These are phyloP conservation scores for Centrocercus urophasianus DNA, from an alignment of 2,113 vertebrate genomes.

Conservation along the genomic window DNA sequence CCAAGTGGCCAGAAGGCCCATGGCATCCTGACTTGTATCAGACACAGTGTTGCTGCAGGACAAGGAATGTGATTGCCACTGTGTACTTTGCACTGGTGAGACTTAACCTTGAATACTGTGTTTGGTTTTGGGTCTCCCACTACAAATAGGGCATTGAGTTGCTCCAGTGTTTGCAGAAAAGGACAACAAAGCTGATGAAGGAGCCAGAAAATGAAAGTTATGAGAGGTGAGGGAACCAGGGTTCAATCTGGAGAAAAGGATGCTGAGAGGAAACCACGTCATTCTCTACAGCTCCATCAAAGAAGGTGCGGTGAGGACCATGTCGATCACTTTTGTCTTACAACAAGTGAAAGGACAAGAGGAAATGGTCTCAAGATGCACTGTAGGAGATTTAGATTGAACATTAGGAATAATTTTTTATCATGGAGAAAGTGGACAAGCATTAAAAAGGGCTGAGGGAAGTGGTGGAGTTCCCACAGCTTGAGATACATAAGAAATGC, in stretches of 20 bases:
- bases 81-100: not conserved
- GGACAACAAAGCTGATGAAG: not conserved
- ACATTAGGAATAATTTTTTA: not conserved
- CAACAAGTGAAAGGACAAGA: not conserved
- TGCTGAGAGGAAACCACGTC: not conserved
- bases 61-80: not conserved
- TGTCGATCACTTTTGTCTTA: not conserved
- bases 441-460: not conserved
- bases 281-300: not conserved
- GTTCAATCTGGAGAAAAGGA: not conserved
- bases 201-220: not conserved
- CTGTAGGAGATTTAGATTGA: not conserved
- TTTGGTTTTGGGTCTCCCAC: not conserved
- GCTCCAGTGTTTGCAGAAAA: not conserved
- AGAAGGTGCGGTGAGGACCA: not conserved
- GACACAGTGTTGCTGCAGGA: not conserved
- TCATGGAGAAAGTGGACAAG: not conserved
- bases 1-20: not conserved
- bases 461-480: not conserved
- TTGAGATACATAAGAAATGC: not conserved
- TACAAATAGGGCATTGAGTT: not conserved
- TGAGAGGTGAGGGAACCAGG: not conserved
- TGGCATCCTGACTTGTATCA: not conserved
- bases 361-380: not conserved
- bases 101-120: not conserved